Conservation (phyloP, 2,888 invertebrate species). For the Vandiemenella viatica region DNA sequence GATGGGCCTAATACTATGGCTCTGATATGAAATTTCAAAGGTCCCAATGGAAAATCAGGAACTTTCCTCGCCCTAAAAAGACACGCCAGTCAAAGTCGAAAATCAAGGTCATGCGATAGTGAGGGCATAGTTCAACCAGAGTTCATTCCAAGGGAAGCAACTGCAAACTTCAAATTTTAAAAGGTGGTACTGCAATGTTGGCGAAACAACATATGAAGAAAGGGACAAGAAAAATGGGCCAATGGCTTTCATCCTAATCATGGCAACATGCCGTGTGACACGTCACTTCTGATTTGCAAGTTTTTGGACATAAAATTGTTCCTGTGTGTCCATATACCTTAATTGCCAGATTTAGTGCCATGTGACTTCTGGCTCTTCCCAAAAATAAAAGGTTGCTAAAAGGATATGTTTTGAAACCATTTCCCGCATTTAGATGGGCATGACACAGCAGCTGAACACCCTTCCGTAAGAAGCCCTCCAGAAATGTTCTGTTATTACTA, state of each 20-base stretch:
- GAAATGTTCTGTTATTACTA: neutral
- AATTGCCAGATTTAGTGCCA: neutral
- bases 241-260: neutral
- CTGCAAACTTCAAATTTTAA: neutral
- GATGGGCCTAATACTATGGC: neutral
- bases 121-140: neutral
- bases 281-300: too few species aligned
- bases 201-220: neutral
- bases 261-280: neutral
- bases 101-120: neutral
- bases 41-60: neutral
- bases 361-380: too few species aligned
- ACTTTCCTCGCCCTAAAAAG: neutral
- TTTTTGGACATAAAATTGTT: too few species aligned
- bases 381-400: neutral
- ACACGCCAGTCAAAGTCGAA: neutral
- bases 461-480: neutral
- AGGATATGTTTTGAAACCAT: neutral
- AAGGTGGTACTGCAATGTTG: neutral
- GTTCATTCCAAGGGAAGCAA: neutral
- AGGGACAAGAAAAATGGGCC: neutral
- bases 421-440: neutral
- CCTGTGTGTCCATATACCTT: neutral
- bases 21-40: neutral
- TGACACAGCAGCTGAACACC: neutral